Evolutionary conservation across 2,888 invertebrate species (phyloP), one percentile per base, ranked within the genome.

Genomic region (Subacronicta megacephala): DNA sequence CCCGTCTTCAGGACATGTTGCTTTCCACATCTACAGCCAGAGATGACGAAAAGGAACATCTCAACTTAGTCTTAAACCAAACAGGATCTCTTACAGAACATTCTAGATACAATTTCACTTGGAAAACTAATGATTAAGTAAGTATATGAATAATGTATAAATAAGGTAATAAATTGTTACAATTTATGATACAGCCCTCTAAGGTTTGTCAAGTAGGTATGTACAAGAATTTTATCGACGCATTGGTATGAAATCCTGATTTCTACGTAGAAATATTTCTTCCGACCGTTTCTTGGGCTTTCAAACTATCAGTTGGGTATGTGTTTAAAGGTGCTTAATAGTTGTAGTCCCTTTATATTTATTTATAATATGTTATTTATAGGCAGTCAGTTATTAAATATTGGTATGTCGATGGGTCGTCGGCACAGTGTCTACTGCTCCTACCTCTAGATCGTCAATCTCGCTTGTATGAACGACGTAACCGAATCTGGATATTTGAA

Each of bases 71-170:
- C 18, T 41, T 13, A 50, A 15, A 51, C 29, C 43, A 29, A 36
- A 40, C 50, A 23, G 29, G 33, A 43, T 16, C 15, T 17, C 12
- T n/a, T 20, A 33, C 20, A 20, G 17, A 42, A 33, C 38, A 52
- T 49, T 63, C 46, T 23, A 29, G 40, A 45, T 59, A 62, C 62
- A 73, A 51, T 73, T 73, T 73, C 74, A 56, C 63, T 59, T 51
- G 38, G 45, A 62, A 61, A 73, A 63, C 58, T 47, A 42, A 72
- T 62, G 67, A 70, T 63, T 59, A 66, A 72, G 54, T 72, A 69
- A 57, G 43, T 43, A 70, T 12, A 73, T 73, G 62, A 64, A 69
- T 77, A 65, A 75, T 77, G 54, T 56, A 73, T 76, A 53, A 61
- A 53, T 75, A 56, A 42, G 36, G 46, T 47, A 66, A 78, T 78